A percentile compares a stretch with the other conserved stretches of the same genome.
These are phyloP conservation scores for Perognathus longimembris DNA, from an alignment of 2,113 vertebrate species.

Conservation along the genomic window DNA sequence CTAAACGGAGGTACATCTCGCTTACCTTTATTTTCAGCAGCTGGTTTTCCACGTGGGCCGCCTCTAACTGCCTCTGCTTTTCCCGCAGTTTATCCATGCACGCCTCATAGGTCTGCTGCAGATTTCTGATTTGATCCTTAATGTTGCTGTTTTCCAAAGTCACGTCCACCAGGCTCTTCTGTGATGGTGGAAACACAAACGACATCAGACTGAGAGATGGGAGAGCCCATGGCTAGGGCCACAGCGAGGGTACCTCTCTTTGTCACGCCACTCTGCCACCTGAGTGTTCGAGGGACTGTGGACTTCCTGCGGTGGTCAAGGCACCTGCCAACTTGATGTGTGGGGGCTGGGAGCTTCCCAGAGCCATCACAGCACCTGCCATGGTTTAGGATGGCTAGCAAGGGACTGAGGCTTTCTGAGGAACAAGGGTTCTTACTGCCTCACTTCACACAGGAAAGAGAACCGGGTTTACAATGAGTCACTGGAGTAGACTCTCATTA, in stretches of 20 bases:
- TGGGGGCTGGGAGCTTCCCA: background rate
- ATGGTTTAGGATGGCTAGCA: background rate
- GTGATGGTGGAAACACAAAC: conserved; percentile 56
- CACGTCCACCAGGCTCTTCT: conserved; percentile 96
- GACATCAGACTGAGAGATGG: background rate
- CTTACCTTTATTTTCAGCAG: conserved; percentile 93
- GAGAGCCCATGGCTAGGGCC: background rate
- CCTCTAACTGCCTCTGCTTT: conserved; percentile 91
- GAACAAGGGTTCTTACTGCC: background rate
- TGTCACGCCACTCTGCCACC: background rate
- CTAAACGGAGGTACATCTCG: rapidly evolving
- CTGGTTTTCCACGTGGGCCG: conserved; percentile 92
- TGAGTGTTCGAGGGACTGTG: rapidly evolving
- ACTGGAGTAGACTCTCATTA: background rate
- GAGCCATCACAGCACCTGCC: no score
- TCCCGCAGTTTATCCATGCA: conserved; percentile 92
- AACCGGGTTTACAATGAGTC: background rate
- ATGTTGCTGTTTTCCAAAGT: conserved; percentile 90
- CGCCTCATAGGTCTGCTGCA: conserved; percentile 89
- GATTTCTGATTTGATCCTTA: conserved; percentile 89
- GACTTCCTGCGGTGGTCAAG: no score
- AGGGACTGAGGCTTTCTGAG: conserved; percentile 11
- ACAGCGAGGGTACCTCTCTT: rapidly evolving
- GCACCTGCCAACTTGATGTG: background rate
- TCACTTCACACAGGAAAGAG: background rate